Evolutionary conservation across 1,140 invertebrate genomes (phyloP).

Genomic region (Drosophila willistoni): DNA sequence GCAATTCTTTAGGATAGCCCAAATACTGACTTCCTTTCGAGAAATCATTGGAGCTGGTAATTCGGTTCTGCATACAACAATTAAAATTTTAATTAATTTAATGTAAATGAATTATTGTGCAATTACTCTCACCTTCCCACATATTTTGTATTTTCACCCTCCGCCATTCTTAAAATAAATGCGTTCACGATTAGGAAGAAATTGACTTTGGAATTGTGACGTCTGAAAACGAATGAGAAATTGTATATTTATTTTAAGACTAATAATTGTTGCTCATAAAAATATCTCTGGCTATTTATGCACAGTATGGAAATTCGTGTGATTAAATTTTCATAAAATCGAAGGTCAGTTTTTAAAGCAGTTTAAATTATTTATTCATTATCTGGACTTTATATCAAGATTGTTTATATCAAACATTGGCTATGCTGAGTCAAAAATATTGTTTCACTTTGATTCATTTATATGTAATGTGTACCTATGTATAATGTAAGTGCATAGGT

Average conservation of each 20-base stretch:
- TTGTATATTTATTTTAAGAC: background rate
- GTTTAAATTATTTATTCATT: too few relatives aligned
- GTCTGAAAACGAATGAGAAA: background rate
- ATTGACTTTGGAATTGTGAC: constrained; percentile 7
- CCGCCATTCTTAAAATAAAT: constrained; percentile 14
- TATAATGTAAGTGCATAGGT: too few relatives aligned
- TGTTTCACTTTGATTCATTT: background rate
- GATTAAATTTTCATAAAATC: too few relatives aligned
- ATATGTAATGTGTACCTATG: background rate
- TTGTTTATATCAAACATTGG: too few relatives aligned
- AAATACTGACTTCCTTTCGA: constrained; percentile 95
- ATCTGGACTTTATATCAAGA: too few relatives aligned
- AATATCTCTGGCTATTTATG: too few relatives aligned
- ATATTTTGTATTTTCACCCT: constrained; percentile 21
- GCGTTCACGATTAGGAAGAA: constrained; percentile 9
- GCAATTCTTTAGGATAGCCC: constrained; percentile 96
- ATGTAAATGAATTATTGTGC: too few relatives aligned
- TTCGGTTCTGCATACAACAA: constrained; percentile 85
- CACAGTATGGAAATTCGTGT: too few relatives aligned
- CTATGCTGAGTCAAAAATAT: background rate
- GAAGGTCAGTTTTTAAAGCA: too few relatives aligned
- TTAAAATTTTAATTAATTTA: background rate
- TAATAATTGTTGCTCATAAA: background rate
- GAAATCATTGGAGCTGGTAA: constrained; percentile 94
- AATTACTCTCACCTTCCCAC: background rate